phyloP scores from a whole-genome alignment of 2,113 vertebrate species.

The Neolamprologus sp. region DNA sequence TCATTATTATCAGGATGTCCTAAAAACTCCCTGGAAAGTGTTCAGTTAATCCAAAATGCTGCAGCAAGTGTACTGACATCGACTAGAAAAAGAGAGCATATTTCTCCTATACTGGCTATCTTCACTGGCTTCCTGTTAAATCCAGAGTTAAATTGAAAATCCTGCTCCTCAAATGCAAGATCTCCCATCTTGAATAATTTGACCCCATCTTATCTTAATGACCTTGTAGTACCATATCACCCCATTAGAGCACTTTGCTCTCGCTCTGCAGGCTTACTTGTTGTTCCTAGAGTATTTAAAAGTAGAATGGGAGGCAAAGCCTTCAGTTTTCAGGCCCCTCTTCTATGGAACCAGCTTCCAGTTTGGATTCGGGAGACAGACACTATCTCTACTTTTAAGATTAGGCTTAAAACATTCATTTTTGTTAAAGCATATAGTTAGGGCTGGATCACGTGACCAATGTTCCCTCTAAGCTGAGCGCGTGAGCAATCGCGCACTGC shows the following conservation, averaged over 20 bases:
- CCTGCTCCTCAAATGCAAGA: background rate
- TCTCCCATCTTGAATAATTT: background rate
- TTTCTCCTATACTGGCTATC: background rate
- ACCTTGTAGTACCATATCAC: rapidly evolving
- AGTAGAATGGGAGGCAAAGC: rapidly evolving
- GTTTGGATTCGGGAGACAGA: rapidly evolving
- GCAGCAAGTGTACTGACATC: background rate
- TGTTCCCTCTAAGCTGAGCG: background rate
- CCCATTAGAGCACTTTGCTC: background rate
- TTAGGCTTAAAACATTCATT: background rate
- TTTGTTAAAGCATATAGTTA: background rate
- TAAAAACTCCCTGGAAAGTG: background rate
- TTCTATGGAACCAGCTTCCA: background rate
- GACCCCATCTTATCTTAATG: background rate
- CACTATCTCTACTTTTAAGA: background rate
- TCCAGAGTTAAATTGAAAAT: background rate
- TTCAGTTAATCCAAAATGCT: background rate
- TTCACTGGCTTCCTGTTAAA: background rate
- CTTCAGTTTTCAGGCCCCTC: background rate
- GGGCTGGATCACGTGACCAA: rapidly evolving
- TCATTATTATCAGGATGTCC: too few species aligned
- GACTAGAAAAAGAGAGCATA: background rate
- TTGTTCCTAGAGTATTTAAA: background rate
- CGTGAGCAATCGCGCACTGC: rapidly evolving
- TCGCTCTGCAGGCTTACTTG: rapidly evolving